Evolutionary conservation across 2,797 vertebrate genomes (phyloP).

Genomic region (Enteromius anoplus): DNA sequence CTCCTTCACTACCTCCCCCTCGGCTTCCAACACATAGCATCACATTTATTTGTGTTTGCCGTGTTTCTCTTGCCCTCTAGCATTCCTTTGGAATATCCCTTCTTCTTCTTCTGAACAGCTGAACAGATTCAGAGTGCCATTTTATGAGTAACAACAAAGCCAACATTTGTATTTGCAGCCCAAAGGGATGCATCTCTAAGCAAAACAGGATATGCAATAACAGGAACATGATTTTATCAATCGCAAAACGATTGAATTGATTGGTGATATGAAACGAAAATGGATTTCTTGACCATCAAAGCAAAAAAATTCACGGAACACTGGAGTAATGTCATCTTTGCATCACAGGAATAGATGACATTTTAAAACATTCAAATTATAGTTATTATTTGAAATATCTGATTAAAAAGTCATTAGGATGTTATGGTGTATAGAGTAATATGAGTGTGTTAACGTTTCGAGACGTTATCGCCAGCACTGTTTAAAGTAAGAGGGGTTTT

Average conservation of each 20-base stretch:
- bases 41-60: conserved; percentile 20
- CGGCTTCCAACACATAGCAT: conserved; percentile 1
- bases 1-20: conserved; percentile 26
- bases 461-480: background rate
- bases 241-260: background rate
- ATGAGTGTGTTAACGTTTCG: background rate
- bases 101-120: conserved; percentile 61
- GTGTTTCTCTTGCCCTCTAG: conserved; percentile 8
- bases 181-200: background rate
- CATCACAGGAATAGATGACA: background rate
- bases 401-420: background rate
- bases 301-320: background rate
- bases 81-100: conserved; percentile 46
- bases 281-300: background rate
- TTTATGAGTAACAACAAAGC: conserved; percentile 67
- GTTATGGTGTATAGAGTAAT: conserved; percentile 44
- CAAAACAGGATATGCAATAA: background rate
- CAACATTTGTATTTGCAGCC: background rate
- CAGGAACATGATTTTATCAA: background rate
- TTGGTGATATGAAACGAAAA: background rate
- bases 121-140: conserved; percentile 62
- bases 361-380: background rate
- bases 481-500: conserved; percentile 26
- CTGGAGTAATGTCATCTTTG: background rate
- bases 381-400: background rate